A percentile compares a stretch with the other conserved stretches of the same genome.
Conservation (phyloP, 2,797 vertebrate species). For the Microchirus variegatus region DNA sequence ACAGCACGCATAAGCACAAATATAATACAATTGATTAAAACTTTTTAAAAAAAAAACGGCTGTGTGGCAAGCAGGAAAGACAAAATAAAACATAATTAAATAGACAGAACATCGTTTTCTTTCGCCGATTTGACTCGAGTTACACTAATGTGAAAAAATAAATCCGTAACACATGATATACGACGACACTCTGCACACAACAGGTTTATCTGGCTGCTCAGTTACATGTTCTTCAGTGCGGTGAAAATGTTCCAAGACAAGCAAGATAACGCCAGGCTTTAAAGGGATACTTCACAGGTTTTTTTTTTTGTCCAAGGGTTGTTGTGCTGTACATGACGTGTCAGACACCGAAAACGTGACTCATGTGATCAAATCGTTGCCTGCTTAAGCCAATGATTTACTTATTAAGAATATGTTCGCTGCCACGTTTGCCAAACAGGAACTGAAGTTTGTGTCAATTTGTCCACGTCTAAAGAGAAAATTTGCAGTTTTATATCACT, state of each 20-base stretch:
- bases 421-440: too few relatives aligned
- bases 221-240: neutral
- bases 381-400: too few relatives aligned
- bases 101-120: neutral
- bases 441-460: too few relatives aligned
- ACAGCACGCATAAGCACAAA: neutral
- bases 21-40: slow-evolving; percentile 10
- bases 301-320: too few relatives aligned
- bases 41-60: neutral
- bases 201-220: neutral
- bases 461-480: too few relatives aligned
- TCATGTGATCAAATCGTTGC: too few relatives aligned
- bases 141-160: neutral
- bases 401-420: too few relatives aligned
- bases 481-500: too few relatives aligned
- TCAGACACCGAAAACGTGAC: too few relatives aligned
- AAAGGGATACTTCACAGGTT: too few relatives aligned
- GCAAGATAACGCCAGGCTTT: too few relatives aligned
- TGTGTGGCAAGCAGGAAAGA: neutral
- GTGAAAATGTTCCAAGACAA: neutral
- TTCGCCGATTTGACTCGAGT: neutral
- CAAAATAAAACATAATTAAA: neutral
- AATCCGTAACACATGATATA: neutral
- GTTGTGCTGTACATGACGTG: too few relatives aligned
- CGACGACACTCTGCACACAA: neutral